A percentile compares a stretch with the other conserved stretches of the same genome.
Conservation (phyloP, 2,888 invertebrate genomes). For the Zygaena filipendulae region DNA sequence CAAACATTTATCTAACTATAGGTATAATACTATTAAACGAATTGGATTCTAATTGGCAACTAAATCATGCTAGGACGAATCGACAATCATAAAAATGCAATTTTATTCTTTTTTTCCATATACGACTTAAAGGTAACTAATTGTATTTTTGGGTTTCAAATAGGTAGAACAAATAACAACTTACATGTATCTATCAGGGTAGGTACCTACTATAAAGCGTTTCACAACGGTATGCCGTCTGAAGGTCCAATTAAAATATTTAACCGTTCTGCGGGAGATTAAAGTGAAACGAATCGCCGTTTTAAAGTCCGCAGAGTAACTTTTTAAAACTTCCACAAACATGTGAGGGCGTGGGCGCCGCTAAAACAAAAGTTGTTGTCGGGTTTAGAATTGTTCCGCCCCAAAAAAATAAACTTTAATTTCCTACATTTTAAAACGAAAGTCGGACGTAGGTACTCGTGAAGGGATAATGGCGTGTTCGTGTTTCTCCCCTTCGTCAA, state of each 20-base stretch:
- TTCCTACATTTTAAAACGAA: conserved; percentile 61
- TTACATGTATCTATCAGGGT: no score
- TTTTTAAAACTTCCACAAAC: conserved; percentile 62
- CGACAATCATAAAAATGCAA: no score
- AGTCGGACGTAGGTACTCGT: conserved; percentile 38
- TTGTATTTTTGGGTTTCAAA: no score
- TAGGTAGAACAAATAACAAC: no score
- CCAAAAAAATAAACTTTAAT: conserved; percentile 63
- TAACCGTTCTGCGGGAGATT: conserved; percentile 32
- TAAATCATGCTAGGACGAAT: no score
- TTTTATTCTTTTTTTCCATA: no score
- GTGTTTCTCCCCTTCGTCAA: no score
- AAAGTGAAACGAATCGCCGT: conserved; percentile 44
- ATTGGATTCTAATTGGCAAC: no score
- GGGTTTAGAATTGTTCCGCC: conserved; percentile 58
- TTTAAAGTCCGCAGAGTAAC: conserved; percentile 41
- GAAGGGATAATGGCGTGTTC: conserved; percentile 51
- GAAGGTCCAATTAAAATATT: conserved; percentile 48
- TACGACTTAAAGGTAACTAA: no score
- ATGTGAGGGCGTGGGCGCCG: conserved; percentile 55
- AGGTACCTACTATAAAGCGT: no score
- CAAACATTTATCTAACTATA: no score
- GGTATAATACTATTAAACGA: no score
- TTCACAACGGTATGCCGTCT: conserved; percentile 24
- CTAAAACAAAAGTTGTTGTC: conserved; percentile 62